These are phyloP conservation scores for Botia kubotai DNA, from an alignment of 2,797 vertebrate species.

Conservation along the genomic window DNA sequence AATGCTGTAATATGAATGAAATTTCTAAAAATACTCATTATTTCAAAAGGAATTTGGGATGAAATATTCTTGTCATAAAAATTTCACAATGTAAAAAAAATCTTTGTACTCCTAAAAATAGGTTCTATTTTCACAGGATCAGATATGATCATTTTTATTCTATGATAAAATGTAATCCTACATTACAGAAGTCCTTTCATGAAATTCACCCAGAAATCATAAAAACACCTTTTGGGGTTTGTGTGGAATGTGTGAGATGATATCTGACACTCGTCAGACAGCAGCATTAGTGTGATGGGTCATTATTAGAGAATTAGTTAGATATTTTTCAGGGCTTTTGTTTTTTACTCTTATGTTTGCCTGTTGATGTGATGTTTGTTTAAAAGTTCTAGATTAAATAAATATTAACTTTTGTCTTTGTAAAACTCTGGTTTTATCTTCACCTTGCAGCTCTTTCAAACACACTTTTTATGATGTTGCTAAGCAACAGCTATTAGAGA, in stretches of 20 bases:
- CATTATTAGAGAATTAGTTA: neutral
- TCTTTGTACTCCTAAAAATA: neutral
- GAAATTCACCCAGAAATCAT: neutral
- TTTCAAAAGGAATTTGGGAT: too few species aligned
- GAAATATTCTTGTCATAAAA: neutral
- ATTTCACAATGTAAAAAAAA: neutral
- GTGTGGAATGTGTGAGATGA: neutral
- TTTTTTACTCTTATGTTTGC: constrained; percentile 3
- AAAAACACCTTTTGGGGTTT: neutral
- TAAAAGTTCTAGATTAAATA: constrained; percentile 6
- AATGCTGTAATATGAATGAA: too few species aligned
- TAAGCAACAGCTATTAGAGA: constrained; percentile 39
- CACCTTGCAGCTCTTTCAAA: neutral
- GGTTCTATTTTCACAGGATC: neutral
- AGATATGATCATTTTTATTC: neutral
- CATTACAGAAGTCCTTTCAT: too few species aligned
- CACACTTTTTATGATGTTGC: constrained; percentile 28
- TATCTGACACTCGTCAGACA: neutral
- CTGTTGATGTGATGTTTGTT: constrained; percentile 15
- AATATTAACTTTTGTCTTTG: constrained; percentile 30
- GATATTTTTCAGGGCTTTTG: neutral
- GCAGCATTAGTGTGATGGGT: neutral
- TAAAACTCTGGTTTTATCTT: constrained; percentile 5
- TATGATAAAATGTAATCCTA: neutral
- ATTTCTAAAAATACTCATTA: neutral